Percentiles rank a stretch among this genome's conserved stretches.
Conservation (phyloP, 2,888 invertebrate species). For the Hirtodrosophila histrioides region DNA sequence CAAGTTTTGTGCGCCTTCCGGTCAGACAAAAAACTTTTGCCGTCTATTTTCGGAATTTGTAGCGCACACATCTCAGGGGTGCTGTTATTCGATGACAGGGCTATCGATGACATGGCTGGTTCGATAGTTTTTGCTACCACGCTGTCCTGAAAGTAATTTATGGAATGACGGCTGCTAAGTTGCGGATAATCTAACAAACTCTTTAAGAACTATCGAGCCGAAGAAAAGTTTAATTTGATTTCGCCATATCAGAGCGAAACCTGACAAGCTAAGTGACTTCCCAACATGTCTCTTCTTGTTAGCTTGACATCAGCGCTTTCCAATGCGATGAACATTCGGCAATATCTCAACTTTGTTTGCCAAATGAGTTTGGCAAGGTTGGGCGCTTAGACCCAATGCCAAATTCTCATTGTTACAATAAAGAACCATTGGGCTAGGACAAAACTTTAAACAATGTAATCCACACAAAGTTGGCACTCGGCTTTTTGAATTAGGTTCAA, state of each 20-base stretch:
- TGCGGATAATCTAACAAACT: not conserved
- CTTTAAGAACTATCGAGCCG: slow-evolving; percentile 1
- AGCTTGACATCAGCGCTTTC: slow-evolving; percentile 29
- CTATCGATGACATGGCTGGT: slow-evolving; percentile 30
- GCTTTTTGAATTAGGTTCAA: slow-evolving; percentile 9
- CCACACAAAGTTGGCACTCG: slow-evolving; percentile 14
- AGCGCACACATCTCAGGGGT: slow-evolving; percentile 25
- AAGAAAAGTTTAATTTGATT: slow-evolving; percentile 37
- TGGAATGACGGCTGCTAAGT: slow-evolving; percentile 13
- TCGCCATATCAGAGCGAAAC: slow-evolving; percentile 15
- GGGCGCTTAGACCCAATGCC: slow-evolving; percentile 28
- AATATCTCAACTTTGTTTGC: slow-evolving; percentile 35
- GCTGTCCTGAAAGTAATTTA: slow-evolving; percentile 32
- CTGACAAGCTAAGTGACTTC: slow-evolving; percentile 3
- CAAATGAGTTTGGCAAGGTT: slow-evolving; percentile 51
- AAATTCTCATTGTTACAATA: slow-evolving; percentile 10
- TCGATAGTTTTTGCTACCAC: slow-evolving; percentile 1
- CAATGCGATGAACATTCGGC: slow-evolving; percentile 25
- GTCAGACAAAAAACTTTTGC: slow-evolving; percentile 7
- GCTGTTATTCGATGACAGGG: slow-evolving; percentile 2
- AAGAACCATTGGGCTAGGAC: slow-evolving; percentile 15
- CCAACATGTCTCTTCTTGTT: no score
- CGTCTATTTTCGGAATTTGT: slow-evolving; percentile 9
- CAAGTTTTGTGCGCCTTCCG: slow-evolving; percentile 44
- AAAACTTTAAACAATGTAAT: slow-evolving; percentile 14